phyloP scores from a whole-genome alignment of 2,888 invertebrate species.

The Sesia bembeciformis region DNA sequence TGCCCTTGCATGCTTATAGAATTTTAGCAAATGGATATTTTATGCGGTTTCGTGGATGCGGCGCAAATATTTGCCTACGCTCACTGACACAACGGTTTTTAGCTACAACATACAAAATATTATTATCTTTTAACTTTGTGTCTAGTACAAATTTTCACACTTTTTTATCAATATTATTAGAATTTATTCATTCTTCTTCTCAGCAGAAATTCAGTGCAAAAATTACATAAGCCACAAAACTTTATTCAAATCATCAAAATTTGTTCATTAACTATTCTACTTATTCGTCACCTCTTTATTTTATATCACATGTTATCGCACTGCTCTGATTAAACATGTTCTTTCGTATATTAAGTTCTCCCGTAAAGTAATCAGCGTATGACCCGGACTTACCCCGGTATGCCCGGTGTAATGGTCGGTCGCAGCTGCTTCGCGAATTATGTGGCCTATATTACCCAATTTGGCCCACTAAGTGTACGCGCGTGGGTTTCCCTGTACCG shows the following conservation, averaged over 20 bases:
- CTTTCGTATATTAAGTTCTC: too few species aligned
- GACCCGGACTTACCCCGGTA: conserved; percentile 1
- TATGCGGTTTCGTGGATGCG: conserved; percentile 10
- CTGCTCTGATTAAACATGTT: too few species aligned
- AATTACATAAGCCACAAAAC: too few species aligned
- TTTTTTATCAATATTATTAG: too few species aligned
- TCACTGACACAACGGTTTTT: neutral
- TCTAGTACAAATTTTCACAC: too few species aligned
- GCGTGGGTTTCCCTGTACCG: conserved; percentile 11
- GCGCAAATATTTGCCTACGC: neutral
- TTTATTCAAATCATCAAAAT: too few species aligned
- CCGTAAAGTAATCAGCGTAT: neutral
- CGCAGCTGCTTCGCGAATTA: conserved; percentile 27
- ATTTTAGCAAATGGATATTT: conserved; percentile 9
- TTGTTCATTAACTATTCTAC: too few species aligned
- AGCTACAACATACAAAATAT: neutral
- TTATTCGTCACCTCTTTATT: too few species aligned
- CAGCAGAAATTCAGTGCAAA: too few species aligned
- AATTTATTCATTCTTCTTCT: too few species aligned
- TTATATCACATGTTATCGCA: too few species aligned
- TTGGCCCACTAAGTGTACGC: conserved; percentile 16
- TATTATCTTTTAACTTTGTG: too few species aligned
- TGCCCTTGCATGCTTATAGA: conserved; percentile 19
- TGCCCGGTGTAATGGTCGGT: conserved; percentile 14
- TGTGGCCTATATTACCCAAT: conserved; percentile 24